Evolutionary conservation across 1,140 invertebrate species (phyloP), one percentile per base, ranked within the genome.

Genomic region (Marisa cornuarietis): DNA sequence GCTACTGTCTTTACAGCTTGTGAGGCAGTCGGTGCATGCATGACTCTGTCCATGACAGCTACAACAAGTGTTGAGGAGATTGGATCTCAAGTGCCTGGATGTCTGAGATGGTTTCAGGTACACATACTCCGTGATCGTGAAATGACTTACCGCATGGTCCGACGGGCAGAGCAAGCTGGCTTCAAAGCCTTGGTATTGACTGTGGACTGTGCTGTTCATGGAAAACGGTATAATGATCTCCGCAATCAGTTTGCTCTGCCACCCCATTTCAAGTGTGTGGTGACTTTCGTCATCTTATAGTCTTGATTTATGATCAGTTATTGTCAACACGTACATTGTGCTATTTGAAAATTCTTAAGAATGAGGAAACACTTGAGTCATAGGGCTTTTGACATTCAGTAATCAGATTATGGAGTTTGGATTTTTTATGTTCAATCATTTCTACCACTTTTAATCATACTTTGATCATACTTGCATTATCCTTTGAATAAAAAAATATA

Each of bases 41-140:
- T 94, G 86, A 97, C 94, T 58, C 90, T 97, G 63, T 97, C 96
- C 81, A 98, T 97, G 1, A 92, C 98, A 65, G 93, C 96, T 0
- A 98, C 96, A 1, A 94, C 93, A 79, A 96, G 95, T 26, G 93
- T 98, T 75, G 97, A 98, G 92, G 96, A 98, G 89, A 94, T 98
- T 0, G 94, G 95, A 0, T 85, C 92, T 79, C 94, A 94, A 9
- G 95, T 95, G 3, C 96, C 96, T 7, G 90, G 93, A 22, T 94
- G 93, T 0, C 92, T 94, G 52, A 73, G 87, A 18, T 90, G 89
- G 86, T 91, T 88, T 81, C 89, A 90, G 73, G 82, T 90, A 31
- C 63, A 80, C 61, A 20, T 98, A 82, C 97, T 96, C 87, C 95
- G 93, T 82, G 95, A 97, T 86, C 93, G 96, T 71, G 91, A 94